Evolutionary conservation across 2,797 vertebrate genomes (phyloP), one percentile per base, ranked within the genome.

Genomic region (Mus minutoides): DNA sequence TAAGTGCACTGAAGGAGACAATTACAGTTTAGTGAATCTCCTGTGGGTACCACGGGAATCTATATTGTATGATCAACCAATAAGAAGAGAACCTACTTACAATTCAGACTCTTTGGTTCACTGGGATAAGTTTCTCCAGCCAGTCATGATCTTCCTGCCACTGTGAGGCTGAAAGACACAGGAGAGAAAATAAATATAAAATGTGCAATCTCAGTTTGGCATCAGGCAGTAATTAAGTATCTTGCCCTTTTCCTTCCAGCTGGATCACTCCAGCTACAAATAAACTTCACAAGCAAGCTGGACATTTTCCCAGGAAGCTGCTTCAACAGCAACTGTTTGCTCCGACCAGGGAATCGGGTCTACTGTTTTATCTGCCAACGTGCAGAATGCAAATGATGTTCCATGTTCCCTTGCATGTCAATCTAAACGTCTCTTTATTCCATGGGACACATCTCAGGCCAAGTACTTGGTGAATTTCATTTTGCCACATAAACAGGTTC

Each of bases 41-140:
- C n/a, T 64, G 40, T 60, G 60, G 79, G 67, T 22, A 79, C 19
- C 40, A 80, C 54, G 75, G 22, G 58, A 69, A 22, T 83, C 58
- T 8, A 6, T 77, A 49, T 80, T 40, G 16, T 75, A 40, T 7
- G 77, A 79, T 19, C 1, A 78, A 77, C 7, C 46, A 83, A 83
- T 64, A 79, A 84, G 8, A 92, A 54, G 26, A 97, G 85, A 93
- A 75, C 31, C 56, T 29, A 97, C 97, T 97, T 60, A 97, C 97
- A 56, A 4, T 83, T 96, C 73, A 96, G 69, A 24, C 46, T 89
- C n/a, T 60, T 58, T 78, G 64, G 86, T 88, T 95, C 91, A 94
- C 31, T 71, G 64, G 88, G 84, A 88, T 21, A 86, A 90, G n/a
- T 13, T 17, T 88, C 64, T 82, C 64, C 29, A 24, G 49, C 77